Evolutionary conservation across 2,797 vertebrate genomes (phyloP).

Genomic region (Rhinella marina): DNA sequence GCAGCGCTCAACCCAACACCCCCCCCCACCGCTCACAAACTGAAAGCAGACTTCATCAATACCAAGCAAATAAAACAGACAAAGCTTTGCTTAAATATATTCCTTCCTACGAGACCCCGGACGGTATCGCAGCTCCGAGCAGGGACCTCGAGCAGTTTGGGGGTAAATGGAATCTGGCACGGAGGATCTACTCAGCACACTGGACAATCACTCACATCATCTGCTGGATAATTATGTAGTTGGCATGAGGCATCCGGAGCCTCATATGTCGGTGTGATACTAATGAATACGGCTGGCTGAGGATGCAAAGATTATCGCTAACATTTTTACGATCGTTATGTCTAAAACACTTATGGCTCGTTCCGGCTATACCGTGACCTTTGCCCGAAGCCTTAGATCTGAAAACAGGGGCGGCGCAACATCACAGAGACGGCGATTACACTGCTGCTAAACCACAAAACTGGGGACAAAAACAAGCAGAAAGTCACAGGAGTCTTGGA

Average conservation of each 20-base stretch:
- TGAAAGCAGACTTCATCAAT: constrained; percentile 25
- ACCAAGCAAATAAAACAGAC: neutral
- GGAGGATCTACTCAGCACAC: neutral
- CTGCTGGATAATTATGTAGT: neutral
- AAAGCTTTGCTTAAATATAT: neutral
- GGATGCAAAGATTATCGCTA: neutral
- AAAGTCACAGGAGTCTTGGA: too few relatives aligned
- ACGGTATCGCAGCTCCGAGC: neutral
- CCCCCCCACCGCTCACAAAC: constrained; percentile 1
- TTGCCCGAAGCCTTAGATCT: neutral
- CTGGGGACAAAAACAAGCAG: too few relatives aligned
- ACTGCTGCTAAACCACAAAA: neutral
- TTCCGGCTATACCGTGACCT: neutral
- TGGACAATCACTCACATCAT: neutral
- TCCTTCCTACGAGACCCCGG: neutral
- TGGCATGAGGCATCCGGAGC: neutral
- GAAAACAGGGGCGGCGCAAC: neutral
- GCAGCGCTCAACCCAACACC: neutral
- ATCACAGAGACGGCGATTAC: neutral
- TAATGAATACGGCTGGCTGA: neutral
- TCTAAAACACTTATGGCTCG: neutral
- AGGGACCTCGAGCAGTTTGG: too few relatives aligned
- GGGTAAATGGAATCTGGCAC: too few relatives aligned
- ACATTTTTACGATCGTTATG: neutral
- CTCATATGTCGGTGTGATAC: neutral